phyloP scores from a whole-genome alignment of 2,113 vertebrate species.

The Naja naja region DNA sequence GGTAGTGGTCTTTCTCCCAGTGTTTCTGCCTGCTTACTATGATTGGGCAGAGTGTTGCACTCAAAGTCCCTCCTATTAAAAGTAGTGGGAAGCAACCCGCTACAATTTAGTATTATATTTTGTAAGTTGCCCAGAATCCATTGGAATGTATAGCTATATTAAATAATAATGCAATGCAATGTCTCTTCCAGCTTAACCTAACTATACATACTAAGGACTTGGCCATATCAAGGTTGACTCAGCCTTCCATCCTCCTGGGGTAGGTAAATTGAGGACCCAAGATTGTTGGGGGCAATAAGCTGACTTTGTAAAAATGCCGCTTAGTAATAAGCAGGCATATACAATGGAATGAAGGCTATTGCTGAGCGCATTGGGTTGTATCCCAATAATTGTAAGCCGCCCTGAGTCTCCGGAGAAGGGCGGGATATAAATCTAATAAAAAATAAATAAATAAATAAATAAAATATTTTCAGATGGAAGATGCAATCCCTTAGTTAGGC shows the following conservation, averaged over 20 bases:
- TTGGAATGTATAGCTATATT: not conserved
- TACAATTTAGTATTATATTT: not conserved
- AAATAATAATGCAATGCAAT: not conserved
- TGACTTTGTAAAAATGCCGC: too few species aligned
- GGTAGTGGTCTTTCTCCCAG: not conserved
- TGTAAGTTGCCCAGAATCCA: not conserved
- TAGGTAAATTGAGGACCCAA: too few species aligned
- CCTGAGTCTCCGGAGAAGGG: too few species aligned
- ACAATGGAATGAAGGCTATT: too few species aligned
- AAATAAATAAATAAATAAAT: too few species aligned
- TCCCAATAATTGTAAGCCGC: too few species aligned
- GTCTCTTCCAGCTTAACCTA: not conserved
- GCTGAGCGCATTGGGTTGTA: too few species aligned
- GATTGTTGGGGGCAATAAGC: too few species aligned
- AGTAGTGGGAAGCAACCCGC: not conserved
- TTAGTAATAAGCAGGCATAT: too few species aligned
- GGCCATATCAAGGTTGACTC: too few species aligned
- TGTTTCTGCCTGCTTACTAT: not conserved
- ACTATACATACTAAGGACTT: not conserved
- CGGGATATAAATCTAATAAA: too few species aligned
- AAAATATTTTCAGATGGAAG: not conserved
- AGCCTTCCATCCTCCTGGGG: too few species aligned
- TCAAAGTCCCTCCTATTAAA: not conserved
- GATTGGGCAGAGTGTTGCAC: not conserved
- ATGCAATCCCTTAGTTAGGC: not conserved